Evolutionary conservation across 2,888 invertebrate genomes (phyloP), one percentile per base, ranked within the genome.

Genomic region (Caenorhabditis wallacei): DNA sequence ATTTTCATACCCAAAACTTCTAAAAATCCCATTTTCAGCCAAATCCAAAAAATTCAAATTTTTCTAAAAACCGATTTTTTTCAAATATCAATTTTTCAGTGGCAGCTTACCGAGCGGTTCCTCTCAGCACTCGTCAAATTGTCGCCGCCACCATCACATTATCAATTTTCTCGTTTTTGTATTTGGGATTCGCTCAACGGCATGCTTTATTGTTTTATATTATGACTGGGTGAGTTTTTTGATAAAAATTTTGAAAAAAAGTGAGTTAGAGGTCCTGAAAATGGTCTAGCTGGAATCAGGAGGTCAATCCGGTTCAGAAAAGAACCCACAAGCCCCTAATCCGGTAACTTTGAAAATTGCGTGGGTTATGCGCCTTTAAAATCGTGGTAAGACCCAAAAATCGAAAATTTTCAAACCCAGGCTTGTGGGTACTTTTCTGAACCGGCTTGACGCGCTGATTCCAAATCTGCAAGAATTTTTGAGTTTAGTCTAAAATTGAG

Each of bases 181-280:
- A 87, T 54, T 64, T 87, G 16, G 76, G 56, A n/a, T 86, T 85
- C 71, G 87, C 87, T 74, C 87, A 87, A 76, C 57, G 76, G 57
- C 87, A 87, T 70, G 76, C 80, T 11, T 46, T 80, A 40, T 70
- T 87, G 7, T 87, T 87, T 63, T 87, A 86, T 59, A 53, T 74
- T 48, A 86, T 87, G 85, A 87, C 87, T 37, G 82, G 85, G 85
- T 84, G 11, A 80, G 85, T 68, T 43, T 61, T 61, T 43, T 20
- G n/a, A n/a, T 22, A 59, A 40, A n/a, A n/a, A n/a, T n/a, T 37
- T 16, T 30, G 4, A 30, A 43, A 13, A 63, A 63, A n/a, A 11
- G 37, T 24, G 22, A 20, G 40, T 20, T 37, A 10, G 26, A 26
- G 3, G 30, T 26, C 22, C 24, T 53, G 22, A 53, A 53, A 53